Percentiles rank a stretch among this genome's conserved stretches.
phyloP scores from a whole-genome alignment of 2,888 invertebrate genomes.

The Morpho helenor region DNA sequence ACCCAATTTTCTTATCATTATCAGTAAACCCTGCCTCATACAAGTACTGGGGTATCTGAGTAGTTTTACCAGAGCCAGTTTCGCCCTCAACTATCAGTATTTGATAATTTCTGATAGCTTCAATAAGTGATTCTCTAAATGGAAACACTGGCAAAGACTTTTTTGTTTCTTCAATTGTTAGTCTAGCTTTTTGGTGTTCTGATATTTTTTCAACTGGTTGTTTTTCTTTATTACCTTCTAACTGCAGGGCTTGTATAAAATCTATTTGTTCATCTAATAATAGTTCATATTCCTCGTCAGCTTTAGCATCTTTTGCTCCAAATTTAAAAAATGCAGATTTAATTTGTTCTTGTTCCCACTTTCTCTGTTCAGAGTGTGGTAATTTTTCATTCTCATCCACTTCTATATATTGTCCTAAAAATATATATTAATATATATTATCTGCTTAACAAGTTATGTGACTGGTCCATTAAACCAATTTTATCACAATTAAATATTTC shows the following conservation, averaged over 20 bases:
- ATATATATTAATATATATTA: not conserved
- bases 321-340: slow-evolving; percentile 94
- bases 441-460: too few relatives aligned
- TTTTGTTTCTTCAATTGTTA: slow-evolving; percentile 94
- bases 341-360: slow-evolving; percentile 99
- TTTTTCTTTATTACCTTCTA: slow-evolving; percentile 84
- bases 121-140: slow-evolving; percentile 92
- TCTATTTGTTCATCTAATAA: slow-evolving; percentile 98
- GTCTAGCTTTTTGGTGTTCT: slow-evolving; percentile 82
- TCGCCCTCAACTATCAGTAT: slow-evolving; percentile 98
- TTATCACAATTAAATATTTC: too few relatives aligned
- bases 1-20: slow-evolving; percentile 94
- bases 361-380: slow-evolving; percentile 91
- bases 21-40: slow-evolving; percentile 94
- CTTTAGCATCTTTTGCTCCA: slow-evolving; percentile 92
- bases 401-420: slow-evolving; percentile 86
- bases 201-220: slow-evolving; percentile 82
- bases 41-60: slow-evolving; percentile 98
- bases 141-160: slow-evolving; percentile 96
- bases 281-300: slow-evolving; percentile 92
- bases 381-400: slow-evolving; percentile 91
- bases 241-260: slow-evolving; percentile 93
- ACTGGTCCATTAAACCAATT: too few relatives aligned
- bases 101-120: slow-evolving; percentile 94
- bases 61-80: slow-evolving; percentile 99